phyloP scores from a whole-genome alignment of 2,888 invertebrate genomes.

The Aleiodes testaceus region DNA sequence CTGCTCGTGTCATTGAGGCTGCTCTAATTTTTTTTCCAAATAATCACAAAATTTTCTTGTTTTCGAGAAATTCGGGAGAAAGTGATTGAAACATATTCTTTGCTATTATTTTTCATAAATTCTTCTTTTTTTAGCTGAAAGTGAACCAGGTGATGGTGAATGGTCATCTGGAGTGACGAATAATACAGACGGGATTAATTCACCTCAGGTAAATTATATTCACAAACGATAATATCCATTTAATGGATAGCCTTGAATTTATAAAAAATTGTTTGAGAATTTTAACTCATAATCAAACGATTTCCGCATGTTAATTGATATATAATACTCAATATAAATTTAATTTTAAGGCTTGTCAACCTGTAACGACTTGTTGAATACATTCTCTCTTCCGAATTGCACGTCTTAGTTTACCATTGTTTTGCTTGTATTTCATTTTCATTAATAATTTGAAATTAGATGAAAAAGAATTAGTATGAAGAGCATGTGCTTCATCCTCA shows the following conservation, averaged over 20 bases:
- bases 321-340: neutral
- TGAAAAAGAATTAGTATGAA: slow-evolving; percentile 20
- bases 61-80: too few species aligned
- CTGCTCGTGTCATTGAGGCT: too few species aligned
- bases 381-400: slow-evolving; percentile 53
- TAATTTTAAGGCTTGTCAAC: slow-evolving; percentile 43
- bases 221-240: too few species aligned
- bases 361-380: slow-evolving; percentile 72
- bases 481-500: slow-evolving; percentile 5
- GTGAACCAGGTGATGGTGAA: slow-evolving; percentile 63
- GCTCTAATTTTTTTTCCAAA: too few species aligned
- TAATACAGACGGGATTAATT: slow-evolving; percentile 59
- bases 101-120: too few species aligned
- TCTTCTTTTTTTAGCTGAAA: slow-evolving; percentile 61
- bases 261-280: too few species aligned
- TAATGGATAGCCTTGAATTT: too few species aligned
- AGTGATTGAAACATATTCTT: too few species aligned
- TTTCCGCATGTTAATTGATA: neutral
- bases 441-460: slow-evolving; percentile 1
- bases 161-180: slow-evolving; percentile 61
- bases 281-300: neutral
- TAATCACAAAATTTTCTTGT: neutral
- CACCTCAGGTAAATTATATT: slow-evolving; percentile 63
- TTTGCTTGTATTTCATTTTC: slow-evolving; percentile 19
- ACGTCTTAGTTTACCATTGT: slow-evolving; percentile 33